Base-by-base conservation (phyloP, 2,113 vertebrate species). In the Antennarius striatus region DNA sequence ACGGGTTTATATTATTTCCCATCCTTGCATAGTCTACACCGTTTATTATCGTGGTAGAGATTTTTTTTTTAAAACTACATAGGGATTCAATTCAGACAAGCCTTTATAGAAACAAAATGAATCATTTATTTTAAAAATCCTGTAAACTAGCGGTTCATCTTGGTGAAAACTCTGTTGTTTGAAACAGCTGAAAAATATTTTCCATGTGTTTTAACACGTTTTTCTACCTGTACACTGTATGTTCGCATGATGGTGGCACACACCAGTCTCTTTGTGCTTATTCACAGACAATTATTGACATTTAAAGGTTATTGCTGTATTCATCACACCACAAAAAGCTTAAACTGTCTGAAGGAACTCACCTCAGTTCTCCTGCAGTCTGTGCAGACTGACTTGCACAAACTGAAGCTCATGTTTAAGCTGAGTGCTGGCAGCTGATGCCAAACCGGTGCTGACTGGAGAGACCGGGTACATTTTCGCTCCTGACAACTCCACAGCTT, bases 401-500 rank as follows among this genome's bases (percentile, higher is more conserved):
- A 57, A n/a, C 36, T 30, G 60, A 43, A 71, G 61, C 45, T 67
- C 55, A 77, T 28, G 10, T 36, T 36, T 3, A 36, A 81, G 30
- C 68, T 76, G 58, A 61, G 29, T 10, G 45, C 59, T 73, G 60
- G 51, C 68, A n/a, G 50, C 55, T 47, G 56, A 78, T 60, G 71
- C 81, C 81, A 80, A 66, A 54, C 68, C 46, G 29, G 56, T 59
- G 72, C 64, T 70, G 65, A 66, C 71, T 56, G 40, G 53, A 76
- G 59, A 70, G 46, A 83, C 65, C 64, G 74, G 68, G 62, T 36
- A 56, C 43, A 56, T 56, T 75, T 78, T 73, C 51, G 65, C 52
- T 71, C 65, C 53, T 45, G 32, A 84, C 52, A 81, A 36, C 68
- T 79, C 71, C 69, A 22, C 48, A 43, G 80, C 62, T 89, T 65